phyloP scores from a whole-genome alignment of 2,113 vertebrate genomes.

The Corythornis vintsioides region DNA sequence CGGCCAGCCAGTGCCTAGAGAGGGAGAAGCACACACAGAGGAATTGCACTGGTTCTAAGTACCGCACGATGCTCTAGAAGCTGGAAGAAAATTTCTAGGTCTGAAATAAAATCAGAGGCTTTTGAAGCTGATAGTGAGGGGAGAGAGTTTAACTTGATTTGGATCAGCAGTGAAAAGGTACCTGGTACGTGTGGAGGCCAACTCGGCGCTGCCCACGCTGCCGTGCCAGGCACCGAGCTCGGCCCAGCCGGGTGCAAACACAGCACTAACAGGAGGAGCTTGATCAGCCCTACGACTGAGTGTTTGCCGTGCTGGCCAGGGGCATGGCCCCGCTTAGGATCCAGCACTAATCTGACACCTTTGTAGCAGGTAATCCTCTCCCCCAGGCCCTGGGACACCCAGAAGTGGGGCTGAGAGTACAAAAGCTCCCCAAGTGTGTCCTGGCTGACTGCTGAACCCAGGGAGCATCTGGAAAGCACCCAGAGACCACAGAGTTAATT shows the following conservation, averaged over 20 bases:
- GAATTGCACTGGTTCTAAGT: fast-evolving
- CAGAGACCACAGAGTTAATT: background rate
- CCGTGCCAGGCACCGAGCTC: constrained; percentile 25
- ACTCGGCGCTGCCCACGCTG: background rate
- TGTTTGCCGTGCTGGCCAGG: background rate
- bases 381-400: background rate
- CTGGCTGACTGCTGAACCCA: background rate
- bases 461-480: background rate
- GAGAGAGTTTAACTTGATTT: background rate
- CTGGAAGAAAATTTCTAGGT: background rate
- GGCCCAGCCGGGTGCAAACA: constrained; percentile 23
- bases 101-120: background rate
- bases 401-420: background rate
- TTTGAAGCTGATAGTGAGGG: background rate
- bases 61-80: fast-evolving
- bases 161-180: background rate
- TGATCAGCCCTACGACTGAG: background rate
- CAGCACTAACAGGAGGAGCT: fast-evolving
- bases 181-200: background rate
- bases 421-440: fast-evolving
- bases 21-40: background rate
- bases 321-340: background rate
- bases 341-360: background rate
- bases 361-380: background rate
- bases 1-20: constrained; percentile 91